Conservation (phyloP, 53 echinoderm and acorn worm species). For the Apostichopus leukothele region DNA sequence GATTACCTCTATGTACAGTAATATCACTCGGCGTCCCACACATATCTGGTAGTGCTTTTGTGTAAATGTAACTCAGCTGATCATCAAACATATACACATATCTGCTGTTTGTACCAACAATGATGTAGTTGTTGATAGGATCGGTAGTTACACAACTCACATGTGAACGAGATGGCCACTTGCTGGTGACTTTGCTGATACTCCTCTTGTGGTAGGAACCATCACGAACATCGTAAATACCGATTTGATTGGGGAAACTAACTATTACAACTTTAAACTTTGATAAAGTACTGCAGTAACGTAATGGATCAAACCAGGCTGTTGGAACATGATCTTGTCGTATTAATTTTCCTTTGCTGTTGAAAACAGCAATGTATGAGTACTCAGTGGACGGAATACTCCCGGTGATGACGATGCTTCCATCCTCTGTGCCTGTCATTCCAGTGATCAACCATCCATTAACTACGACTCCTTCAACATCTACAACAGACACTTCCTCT, state of each 20-base stretch:
- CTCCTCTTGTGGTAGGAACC: background rate
- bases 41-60: background rate
- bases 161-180: background rate
- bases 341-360: background rate
- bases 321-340: background rate
- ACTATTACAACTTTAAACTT: background rate
- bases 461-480: background rate
- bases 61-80: conserved; percentile 27
- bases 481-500: background rate
- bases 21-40: background rate
- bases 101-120: conserved; percentile 20
- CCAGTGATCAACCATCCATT: background rate
- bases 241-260: background rate
- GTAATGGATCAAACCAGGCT: background rate
- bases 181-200: background rate
- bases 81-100: conserved; percentile 17
- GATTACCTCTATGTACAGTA: background rate
- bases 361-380: background rate
- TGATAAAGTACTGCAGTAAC: background rate
- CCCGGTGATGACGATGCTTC: background rate
- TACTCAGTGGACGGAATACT: background rate
- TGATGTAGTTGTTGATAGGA: background rate
- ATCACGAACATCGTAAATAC: background rate
- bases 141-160: background rate
- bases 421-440: background rate